Base-by-base conservation (phyloP, 2,888 invertebrate genomes). In the Balanococcus diminutus region DNA sequence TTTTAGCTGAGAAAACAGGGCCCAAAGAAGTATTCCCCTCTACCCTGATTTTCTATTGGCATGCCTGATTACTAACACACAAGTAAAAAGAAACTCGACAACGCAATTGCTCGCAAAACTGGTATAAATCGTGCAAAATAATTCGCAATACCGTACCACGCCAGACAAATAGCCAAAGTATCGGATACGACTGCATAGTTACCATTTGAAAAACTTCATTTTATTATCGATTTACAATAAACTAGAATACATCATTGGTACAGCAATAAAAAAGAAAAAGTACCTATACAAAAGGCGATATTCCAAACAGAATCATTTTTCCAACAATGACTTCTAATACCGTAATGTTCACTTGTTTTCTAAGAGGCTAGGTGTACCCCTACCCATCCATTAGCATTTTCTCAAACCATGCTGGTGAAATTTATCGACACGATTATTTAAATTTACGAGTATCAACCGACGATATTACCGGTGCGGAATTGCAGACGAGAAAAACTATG, bases 281-380 rank as follows among this genome's bases (percentile, higher is more conserved):
- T 72, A 72, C 72, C 72, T 72, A 5, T 14, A 31, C n/a, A 46
- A n/a, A 46, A 31, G 32, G 32, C 19, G 16, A 25, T 28, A 72
- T 72, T 72, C n/a, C 32, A 32, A 31, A 72, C 31, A 72, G 16
- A 72, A n/a, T n/a, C 72, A 72, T 72, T 72, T 72, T 72, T 72
- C 72, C 32, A 72, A 72, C 72, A 72, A 72, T 72, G 72, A 32
- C 72, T 61, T 61, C 14, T 61, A 61, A 61, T 61, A 61, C 72
- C 72, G 72, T 72, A 31, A 72, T 72, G 72, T 72, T 72, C 72
- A 72, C 72, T 72, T 72, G 72, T 72, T 72, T 72, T 72, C 72
- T 72, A 72, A 72, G 72, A 72, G 72, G 72, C 72, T 72, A 32
- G 32, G 25, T 25, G 46, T 46, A 46, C n/a, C 14, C 28, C 67